Conservation (phyloP, 2,888 invertebrate genomes). For the Nomada lathburiana region DNA sequence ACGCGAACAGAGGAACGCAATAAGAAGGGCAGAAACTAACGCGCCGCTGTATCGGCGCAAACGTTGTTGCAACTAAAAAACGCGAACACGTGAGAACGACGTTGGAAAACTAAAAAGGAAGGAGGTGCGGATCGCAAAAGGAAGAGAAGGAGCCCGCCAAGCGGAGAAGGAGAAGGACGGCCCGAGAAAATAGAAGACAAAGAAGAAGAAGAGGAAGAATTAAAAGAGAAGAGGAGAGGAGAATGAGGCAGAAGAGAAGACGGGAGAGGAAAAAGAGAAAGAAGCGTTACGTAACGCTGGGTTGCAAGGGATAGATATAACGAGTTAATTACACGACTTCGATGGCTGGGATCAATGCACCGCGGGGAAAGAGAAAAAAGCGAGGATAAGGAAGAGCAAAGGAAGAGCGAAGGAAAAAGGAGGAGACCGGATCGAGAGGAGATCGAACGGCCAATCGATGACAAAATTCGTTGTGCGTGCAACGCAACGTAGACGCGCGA, state of each 20-base stretch:
- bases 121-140: conserved; percentile 26
- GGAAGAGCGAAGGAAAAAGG: conserved; percentile 23
- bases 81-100: conserved; percentile 25
- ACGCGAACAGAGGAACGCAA: conserved; percentile 47
- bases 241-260: too few species aligned
- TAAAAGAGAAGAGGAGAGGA: neutral
- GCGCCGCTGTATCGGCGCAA: conserved; percentile 36
- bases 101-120: conserved; percentile 33
- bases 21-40: conserved; percentile 23
- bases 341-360: conserved; percentile 75
- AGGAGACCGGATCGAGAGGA: conserved; percentile 47
- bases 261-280: conserved; percentile 29
- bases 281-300: conserved; percentile 66
- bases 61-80: conserved; percentile 10
- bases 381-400: conserved; percentile 39
- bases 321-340: conserved; percentile 77
- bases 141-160: neutral
- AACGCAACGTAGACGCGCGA: neutral
- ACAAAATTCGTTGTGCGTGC: conserved; percentile 41
- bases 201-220: conserved; percentile 20
- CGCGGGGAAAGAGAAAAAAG: conserved; percentile 58
- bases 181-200: conserved; percentile 6
- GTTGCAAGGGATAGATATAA: conserved; percentile 73
- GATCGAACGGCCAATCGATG: conserved; percentile 58
- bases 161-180: neutral